Percentiles rank a stretch among this genome's conserved stretches.
Evolutionary conservation across 2,797 vertebrate genomes (phyloP).

Genomic region (Phrynocephalus forsythii): DNA sequence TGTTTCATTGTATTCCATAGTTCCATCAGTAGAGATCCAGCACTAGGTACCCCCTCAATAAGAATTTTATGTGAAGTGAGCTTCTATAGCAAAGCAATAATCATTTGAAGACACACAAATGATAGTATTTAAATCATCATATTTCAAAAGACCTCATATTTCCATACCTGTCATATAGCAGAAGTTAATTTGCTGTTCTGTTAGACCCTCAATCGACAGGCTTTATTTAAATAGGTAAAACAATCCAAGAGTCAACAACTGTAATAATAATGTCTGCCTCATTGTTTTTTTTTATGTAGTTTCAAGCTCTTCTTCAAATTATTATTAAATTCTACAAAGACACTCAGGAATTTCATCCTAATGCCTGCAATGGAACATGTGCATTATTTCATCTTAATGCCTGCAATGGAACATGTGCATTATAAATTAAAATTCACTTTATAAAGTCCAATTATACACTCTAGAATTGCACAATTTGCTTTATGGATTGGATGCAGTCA

Average conservation of each 20-base stretch:
- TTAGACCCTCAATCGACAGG: no score
- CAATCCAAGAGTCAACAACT: no score
- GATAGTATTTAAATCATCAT: not conserved
- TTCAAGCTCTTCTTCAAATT: not conserved
- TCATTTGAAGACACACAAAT: not conserved
- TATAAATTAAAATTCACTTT: constrained; percentile 1
- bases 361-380: not conserved
- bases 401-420: not conserved
- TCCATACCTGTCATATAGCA: not conserved
- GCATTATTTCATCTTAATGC: not conserved
- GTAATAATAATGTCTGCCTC: not conserved
- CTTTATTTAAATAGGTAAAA: not conserved
- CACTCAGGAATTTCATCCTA: not conserved
- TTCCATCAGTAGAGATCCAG: no score
- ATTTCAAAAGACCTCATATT: not conserved
- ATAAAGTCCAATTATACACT: not conserved
- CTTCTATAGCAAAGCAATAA: not conserved
- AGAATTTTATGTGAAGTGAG: not conserved
- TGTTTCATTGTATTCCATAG: no score
- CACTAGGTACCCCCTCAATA: no score
- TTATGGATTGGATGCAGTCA: not conserved
- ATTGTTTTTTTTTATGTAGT: not conserved
- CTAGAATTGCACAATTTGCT: not conserved
- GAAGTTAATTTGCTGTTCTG: not conserved
- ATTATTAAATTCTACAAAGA: not conserved